Conservation (phyloP, 1,140 invertebrate genomes). For the Drosophila trapezifrons region DNA sequence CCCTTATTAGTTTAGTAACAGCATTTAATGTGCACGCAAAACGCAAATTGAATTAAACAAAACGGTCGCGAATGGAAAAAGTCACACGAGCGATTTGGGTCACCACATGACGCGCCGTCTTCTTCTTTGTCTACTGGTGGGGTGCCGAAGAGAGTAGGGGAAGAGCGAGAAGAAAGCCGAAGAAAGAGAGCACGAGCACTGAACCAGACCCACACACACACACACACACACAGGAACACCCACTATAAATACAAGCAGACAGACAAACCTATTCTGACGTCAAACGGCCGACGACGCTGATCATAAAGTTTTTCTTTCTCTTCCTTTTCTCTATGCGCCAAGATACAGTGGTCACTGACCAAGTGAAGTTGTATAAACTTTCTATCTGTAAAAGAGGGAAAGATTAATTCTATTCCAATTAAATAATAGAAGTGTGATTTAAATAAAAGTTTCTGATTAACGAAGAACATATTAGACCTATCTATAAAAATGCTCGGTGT, state of each 20-base stretch:
- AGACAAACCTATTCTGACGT: conserved; percentile 48
- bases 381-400: neutral
- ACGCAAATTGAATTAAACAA: conserved; percentile 53
- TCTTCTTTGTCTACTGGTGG: conserved; percentile 10
- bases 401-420: too few relatives aligned
- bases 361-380: neutral
- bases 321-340: conserved; percentile 11
- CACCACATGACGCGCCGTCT: conserved; percentile 42
- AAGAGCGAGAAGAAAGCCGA: conserved; percentile 17
- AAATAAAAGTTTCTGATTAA: neutral
- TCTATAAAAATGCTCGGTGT: neutral
- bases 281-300: conserved; percentile 34
- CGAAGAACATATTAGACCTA: neutral
- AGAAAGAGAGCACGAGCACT: conserved; percentile 32
- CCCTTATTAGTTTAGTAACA: conserved; percentile 36
- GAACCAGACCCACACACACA: conserved; percentile 10
- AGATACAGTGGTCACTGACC: conserved; percentile 7
- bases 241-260: conserved; percentile 30
- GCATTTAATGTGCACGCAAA: conserved; percentile 34
- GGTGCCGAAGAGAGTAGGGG: conserved; percentile 13
- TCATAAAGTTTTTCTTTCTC: conserved; percentile 34
- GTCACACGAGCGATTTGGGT: conserved; percentile 46
- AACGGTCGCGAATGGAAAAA: conserved; percentile 42
- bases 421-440: neutral
- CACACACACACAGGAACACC: conserved; percentile 1